Base-by-base conservation (phyloP, 2,113 vertebrate genomes). In the Takifugu flavidus region DNA sequence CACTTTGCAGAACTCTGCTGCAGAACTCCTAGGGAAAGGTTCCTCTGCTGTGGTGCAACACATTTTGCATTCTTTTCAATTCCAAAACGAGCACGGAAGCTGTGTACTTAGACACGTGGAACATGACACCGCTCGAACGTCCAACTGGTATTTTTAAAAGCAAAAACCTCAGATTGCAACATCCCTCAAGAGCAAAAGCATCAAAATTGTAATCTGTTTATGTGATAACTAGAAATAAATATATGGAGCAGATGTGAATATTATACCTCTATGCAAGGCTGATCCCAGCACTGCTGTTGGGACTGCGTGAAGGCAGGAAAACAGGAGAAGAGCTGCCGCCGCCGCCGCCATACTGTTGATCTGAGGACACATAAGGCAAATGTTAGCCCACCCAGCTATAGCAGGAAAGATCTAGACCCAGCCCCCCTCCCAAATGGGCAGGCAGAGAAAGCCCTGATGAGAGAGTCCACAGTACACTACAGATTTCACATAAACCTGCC, bases 1-100 rank as follows among this genome's bases (percentile, higher is more conserved):
- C 64, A 72, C 74, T 64, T 45, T 42, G 58, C 70, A 34, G 5
- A 5, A 5, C 28, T 29, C 3, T 5, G 63, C 59, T 72, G 42
- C 61, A 68, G 79, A 81, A 85, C 88, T 89, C 86, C 86, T 85
- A 79, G 82, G 67, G 85, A 87, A 59, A 72, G 75, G 67, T 72
- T 87, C 86, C 74, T 64, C 7, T 1, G 0, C 43, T 65, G 65
- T 85, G 79, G 76, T 73, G 77, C 67, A 85, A 83, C 64, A 66
- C 44, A 14, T n/a, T 53, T 54, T n/a, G 59, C 26, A 47, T 62
- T 53, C 26, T 26, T 56, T 25, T 65, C 13, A 56, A 64, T 5
- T 14, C 54, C 51, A 45, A 52, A 56, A 13, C 20, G 20, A 20
- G 20, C 20, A 20, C 20, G 20, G 20, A 20, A 20, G 20, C 20